Evolutionary conservation across 2,797 vertebrate genomes (phyloP), one percentile per base, ranked within the genome.

Genomic region (Mergus octosetaceus): DNA sequence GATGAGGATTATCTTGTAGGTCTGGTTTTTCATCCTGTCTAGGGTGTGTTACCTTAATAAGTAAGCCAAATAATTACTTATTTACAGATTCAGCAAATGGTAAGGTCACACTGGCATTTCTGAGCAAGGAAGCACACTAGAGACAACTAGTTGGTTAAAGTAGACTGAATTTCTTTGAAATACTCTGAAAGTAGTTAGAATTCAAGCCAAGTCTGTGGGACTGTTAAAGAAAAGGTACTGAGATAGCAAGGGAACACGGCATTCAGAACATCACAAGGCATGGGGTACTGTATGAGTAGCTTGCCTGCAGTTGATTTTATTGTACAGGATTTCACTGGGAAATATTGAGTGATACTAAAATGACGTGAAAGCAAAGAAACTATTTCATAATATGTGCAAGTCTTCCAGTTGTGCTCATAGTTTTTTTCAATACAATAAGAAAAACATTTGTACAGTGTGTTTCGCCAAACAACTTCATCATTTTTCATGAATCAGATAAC

Each of bases 21-120:
- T 97, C 97, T 96, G 95, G 97, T 96, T 98, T 98, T 98, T 97
- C 98, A 49, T 97, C 97, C 96, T 94, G 95, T 89, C 90, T 94
- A 97, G 97, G 98, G 98, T 94, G 97, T 98, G 96, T 97, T 96
- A 85, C 96, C 96, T 97, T 98, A 98, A 98, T 97, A 98, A 97
- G 97, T 98, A 97, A 97, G 96, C 97, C 97, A 97, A 97, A 98
- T 97, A 98, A 98, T 98, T 97, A 98, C 81, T 96, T 98, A 98
- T 98, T 98, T 98, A 98, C 96, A 97, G 96, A 98, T 97, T 97
- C 97, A 97, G 97, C 97, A 97, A 97, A 96, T 95, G 94, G 94
- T 90, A 88, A 93, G 94, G 96, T 95, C 88, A 89, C 84, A 87
- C 79, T 82, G 93, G 84, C 80, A 78, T 96, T 96, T 96, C 86